A percentile compares a stretch with the other conserved stretches of the same genome.
Evolutionary conservation across 1,140 invertebrate species (phyloP).

Genomic region (Trinorchestia longiramus): DNA sequence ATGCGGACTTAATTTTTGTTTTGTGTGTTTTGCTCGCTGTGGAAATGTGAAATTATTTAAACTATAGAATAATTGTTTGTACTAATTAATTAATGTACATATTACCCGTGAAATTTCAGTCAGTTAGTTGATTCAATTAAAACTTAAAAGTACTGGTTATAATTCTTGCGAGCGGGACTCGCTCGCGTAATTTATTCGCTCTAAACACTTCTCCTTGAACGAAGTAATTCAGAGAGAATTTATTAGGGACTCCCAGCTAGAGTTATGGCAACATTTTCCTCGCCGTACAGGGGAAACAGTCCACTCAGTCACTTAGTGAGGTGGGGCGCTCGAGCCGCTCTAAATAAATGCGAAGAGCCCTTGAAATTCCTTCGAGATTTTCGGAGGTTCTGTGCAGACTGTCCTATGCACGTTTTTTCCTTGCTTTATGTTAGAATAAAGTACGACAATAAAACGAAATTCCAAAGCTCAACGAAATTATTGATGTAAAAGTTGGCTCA

Average conservation of each 20-base stretch:
- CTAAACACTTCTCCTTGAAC: constrained; percentile 50
- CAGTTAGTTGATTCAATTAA: not conserved
- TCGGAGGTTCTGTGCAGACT: not conserved
- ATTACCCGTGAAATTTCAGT: not conserved
- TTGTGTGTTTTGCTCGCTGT: not conserved
- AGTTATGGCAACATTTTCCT: constrained; percentile 46
- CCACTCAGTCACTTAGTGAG: constrained; percentile 23
- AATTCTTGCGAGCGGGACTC: not conserved
- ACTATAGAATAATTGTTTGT: not conserved
- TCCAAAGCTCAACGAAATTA: not conserved
- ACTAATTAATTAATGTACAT: not conserved
- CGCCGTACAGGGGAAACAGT: constrained; percentile 25
- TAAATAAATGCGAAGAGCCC: constrained; percentile 5
- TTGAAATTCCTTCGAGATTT: not conserved
- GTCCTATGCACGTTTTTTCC: not conserved
- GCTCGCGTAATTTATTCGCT: not conserved
- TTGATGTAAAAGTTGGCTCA: not conserved
- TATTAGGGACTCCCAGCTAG: constrained; percentile 11
- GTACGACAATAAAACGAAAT: not conserved
- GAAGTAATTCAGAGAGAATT: constrained; percentile 52
- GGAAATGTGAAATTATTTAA: not conserved
- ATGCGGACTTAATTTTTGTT: not conserved
- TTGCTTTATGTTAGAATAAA: not conserved
- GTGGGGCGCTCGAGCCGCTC: not conserved
- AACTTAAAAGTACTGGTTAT: not conserved